Percentiles rank a stretch among this genome's conserved stretches.
phyloP scores from a whole-genome alignment of 2,888 invertebrate genomes.

The Mechanitis messenoides region DNA sequence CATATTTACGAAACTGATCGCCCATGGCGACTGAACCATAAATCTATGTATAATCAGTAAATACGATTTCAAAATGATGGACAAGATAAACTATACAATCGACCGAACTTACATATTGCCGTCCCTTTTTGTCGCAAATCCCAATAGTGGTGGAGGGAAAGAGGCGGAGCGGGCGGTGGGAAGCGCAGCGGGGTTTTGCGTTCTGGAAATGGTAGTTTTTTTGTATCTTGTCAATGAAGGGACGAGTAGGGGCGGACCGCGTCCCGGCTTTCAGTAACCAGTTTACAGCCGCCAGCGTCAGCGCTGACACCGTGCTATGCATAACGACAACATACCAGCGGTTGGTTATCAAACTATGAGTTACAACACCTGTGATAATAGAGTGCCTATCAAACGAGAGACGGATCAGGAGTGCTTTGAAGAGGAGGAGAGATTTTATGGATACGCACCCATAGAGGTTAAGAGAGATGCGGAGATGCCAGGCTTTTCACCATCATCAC shows the following conservation, averaged over 20 bases:
- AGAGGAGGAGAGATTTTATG: slow-evolving; percentile 62
- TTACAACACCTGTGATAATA: slow-evolving; percentile 59
- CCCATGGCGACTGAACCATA: slow-evolving; percentile 53
- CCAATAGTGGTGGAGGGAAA: slow-evolving; percentile 36
- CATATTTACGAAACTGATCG: slow-evolving; percentile 59
- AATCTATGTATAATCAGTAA: slow-evolving; percentile 48
- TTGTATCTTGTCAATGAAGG: slow-evolving; percentile 75
- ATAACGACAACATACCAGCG: slow-evolving; percentile 33
- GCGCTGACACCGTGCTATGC: slow-evolving; percentile 50
- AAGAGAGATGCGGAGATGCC: slow-evolving; percentile 50
- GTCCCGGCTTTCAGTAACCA: slow-evolving; percentile 42
- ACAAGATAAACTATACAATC: slow-evolving; percentile 68
- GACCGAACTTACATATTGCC: slow-evolving; percentile 40
- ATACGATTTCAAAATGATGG: slow-evolving; percentile 62
- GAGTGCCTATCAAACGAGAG: slow-evolving; percentile 65
- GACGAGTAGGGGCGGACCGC: slow-evolving; percentile 65
- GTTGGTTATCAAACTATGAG: slow-evolving; percentile 50
- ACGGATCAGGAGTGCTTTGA: slow-evolving; percentile 57
- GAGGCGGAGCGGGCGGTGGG: slow-evolving; percentile 48
- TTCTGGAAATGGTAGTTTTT: slow-evolving; percentile 65
- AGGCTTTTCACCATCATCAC: slow-evolving; percentile 58
- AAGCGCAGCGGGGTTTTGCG: slow-evolving; percentile 42
- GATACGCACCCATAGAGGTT: slow-evolving; percentile 57
- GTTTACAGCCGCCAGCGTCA: slow-evolving; percentile 50
- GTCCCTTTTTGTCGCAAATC: slow-evolving; percentile 49